Base-by-base conservation (phyloP, 2,888 invertebrate species). In the Drosophila melanosoma region DNA sequence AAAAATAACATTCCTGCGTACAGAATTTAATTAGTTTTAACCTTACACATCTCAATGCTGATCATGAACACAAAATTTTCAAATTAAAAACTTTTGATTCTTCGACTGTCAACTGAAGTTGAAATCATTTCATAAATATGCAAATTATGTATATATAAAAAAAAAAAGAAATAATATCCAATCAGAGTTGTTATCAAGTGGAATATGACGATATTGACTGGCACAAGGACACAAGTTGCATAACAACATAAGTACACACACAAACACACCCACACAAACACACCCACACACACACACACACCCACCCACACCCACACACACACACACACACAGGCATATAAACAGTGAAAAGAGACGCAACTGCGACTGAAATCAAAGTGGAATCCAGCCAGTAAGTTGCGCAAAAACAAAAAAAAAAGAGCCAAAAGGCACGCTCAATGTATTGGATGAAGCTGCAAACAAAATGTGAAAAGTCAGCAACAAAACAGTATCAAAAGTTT, bases 161-260 rank as follows among this genome's bases (percentile, higher is more conserved):
- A 52, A 63, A 64, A 38, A 26, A 20, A 7, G 32, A 33, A 33
- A 32, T 80, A 81, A 90, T 82, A 29, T 45, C 91, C 92, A 92
- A 92, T 92, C 92, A 91, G 84, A 90, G 86, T 92, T 91, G 89
- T 89, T 91, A 91, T 91, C 88, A 91, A 89, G 90, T 91, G 92
- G 87, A 91, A 91, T 87, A 83, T 83, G 63, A 79, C 81, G 74
- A 87, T 90, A 91, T 92, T 89, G 90, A 83, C 83, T 90, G 90
- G 87, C 90, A 87, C 83, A 81, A 69, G 45, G 29, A 54, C 54
- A 60, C 49, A 57, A 56, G 48, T 57, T 51, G 69, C 71, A 73
- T 65, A 73, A 69, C 62, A 15, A 74, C 68, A 71, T 66, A 69
- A 61, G 73, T 69, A 76, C 80, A 69, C 71, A 65, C 61, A 64